phyloP scores from a whole-genome alignment of 2,888 invertebrate species.

The Drosophila ustulata region DNA sequence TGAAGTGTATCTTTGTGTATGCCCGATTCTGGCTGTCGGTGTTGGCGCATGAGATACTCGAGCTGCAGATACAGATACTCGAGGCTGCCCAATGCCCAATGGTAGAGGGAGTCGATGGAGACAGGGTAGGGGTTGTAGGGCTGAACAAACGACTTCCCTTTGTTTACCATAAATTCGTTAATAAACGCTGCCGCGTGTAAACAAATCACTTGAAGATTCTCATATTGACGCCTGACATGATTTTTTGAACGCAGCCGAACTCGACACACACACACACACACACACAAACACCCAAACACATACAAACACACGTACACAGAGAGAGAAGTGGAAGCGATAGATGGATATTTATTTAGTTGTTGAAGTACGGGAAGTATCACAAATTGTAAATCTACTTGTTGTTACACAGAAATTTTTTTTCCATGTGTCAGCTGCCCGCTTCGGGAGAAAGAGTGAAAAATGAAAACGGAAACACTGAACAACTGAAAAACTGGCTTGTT shows the following conservation, averaged over 20 bases:
- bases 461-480: conserved; percentile 39
- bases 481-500: conserved; percentile 51
- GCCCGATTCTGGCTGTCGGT: conserved; percentile 30
- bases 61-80: conserved; percentile 26
- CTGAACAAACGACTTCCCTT: conserved; percentile 79
- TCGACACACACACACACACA: conserved; percentile 24
- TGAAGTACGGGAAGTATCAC: conserved; percentile 76
- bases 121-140: conserved; percentile 17
- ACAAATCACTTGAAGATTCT: conserved; percentile 84
- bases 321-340: conserved; percentile 44
- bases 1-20: conserved; percentile 74
- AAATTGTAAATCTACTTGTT: conserved; percentile 77
- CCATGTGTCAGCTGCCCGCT: conserved; percentile 23
- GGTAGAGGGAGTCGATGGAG: not conserved
- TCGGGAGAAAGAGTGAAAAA: conserved; percentile 13
- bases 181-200: conserved; percentile 82
- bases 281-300: conserved; percentile 29
- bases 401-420: conserved; percentile 45
- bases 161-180: conserved; percentile 82
- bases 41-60: conserved; percentile 39
- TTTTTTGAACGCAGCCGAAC: conserved; percentile 59
- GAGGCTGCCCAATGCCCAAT: conserved; percentile 45
- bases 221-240: conserved; percentile 81
- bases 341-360: conserved; percentile 80
- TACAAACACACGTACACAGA: conserved; percentile 8